Conservation (phyloP, 2,797 vertebrate genomes). For the Bradypodion ventrale region DNA sequence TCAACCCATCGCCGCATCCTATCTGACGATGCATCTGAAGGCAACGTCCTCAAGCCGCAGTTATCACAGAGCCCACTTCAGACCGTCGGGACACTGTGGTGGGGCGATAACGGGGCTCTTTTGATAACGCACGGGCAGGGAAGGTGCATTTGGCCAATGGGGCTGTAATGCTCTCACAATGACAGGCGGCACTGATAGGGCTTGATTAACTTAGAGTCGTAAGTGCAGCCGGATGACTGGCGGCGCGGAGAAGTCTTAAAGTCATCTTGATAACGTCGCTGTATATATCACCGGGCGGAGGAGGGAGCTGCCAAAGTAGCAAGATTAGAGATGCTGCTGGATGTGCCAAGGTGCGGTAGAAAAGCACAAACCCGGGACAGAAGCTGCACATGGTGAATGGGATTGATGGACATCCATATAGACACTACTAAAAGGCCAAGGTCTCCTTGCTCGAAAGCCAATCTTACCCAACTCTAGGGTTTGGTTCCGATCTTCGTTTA, state of each 20-base stretch:
- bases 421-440: not conserved
- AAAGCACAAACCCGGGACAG: not conserved
- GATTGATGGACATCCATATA: not conserved
- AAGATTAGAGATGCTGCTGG: not conserved
- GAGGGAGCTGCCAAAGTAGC: not conserved
- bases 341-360: not conserved
- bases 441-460: too few relatives aligned
- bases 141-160: not conserved
- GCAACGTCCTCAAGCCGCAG: constrained; percentile 41
- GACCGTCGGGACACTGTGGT: not conserved
- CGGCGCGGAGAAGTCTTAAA: constrained; percentile 12
- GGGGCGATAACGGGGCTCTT: fast-evolving
- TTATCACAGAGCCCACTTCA: constrained; percentile 18
- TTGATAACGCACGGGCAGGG: fast-evolving
- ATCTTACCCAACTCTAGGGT: too few relatives aligned
- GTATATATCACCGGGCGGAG: not conserved
- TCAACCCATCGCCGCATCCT: fast-evolving
- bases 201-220: constrained; percentile 2
- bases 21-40: constrained; percentile 29
- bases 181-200: not conserved
- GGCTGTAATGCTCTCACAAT: not conserved
- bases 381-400: not conserved
- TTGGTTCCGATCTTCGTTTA: too few relatives aligned
- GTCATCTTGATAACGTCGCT: constrained; percentile 23
- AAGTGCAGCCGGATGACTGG: not conserved